Conservation (phyloP, 2,113 vertebrate genomes). For the Notothenia coriiceps region DNA sequence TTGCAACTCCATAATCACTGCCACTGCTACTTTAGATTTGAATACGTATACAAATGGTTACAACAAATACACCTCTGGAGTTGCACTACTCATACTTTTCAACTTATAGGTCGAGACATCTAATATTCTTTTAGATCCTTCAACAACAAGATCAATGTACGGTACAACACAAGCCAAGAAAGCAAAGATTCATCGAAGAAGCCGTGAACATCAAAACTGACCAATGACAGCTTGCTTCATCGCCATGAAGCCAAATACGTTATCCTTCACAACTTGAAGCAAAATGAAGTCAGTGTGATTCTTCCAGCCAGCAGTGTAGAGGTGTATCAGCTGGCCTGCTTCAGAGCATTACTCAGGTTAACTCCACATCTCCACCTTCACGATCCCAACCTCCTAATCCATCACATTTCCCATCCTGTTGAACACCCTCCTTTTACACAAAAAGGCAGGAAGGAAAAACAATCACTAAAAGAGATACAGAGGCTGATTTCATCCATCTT, state of each 20-base stretch:
- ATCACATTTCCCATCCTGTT: slow-evolving; percentile 58
- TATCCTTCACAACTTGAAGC: neutral
- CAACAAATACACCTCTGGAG: no score
- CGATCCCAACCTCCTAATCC: slow-evolving; percentile 52
- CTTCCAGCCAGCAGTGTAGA: neutral
- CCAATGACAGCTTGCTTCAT: neutral
- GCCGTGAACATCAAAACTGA: neutral
- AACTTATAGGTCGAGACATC: no score
- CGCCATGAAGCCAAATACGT: neutral
- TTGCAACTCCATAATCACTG: no score
- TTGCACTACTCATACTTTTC: no score
- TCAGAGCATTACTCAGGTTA: slow-evolving; percentile 53
- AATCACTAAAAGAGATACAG: slow-evolving; percentile 79
- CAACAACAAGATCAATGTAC: no score
- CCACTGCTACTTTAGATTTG: neutral
- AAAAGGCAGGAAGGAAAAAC: slow-evolving; percentile 67
- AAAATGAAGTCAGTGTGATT: neutral
- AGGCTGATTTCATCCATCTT: slow-evolving; percentile 81
- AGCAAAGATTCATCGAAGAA: neutral
- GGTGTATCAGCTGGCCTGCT: slow-evolving; percentile 26
- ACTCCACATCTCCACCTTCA: slow-evolving; percentile 41
- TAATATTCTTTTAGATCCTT: neutral
- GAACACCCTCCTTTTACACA: slow-evolving; percentile 31
- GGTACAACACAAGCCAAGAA: neutral
- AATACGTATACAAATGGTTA: no score